Evolutionary conservation across 1,140 invertebrate species (phyloP).

Genomic region (Drosophila takahashii): DNA sequence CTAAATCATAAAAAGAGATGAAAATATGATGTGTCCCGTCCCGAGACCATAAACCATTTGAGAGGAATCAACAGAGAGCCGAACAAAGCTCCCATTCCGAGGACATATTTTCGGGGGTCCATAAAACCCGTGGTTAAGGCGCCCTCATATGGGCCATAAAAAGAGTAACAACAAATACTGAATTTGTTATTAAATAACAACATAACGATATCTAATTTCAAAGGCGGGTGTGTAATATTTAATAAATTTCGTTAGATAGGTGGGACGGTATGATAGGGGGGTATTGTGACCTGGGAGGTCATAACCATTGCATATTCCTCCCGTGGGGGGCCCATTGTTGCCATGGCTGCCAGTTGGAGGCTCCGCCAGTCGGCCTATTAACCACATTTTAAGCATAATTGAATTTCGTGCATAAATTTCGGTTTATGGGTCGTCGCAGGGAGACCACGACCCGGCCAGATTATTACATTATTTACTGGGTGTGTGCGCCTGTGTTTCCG

Average conservation of each 20-base stretch:
- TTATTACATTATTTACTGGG: conserved; percentile 82
- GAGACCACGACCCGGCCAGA: conserved; percentile 74
- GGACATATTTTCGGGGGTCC: conserved; percentile 11
- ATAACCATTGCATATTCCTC: conserved; percentile 57
- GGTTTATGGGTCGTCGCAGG: conserved; percentile 73
- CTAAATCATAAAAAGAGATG: conserved; percentile 51
- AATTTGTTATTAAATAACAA: conserved; percentile 80
- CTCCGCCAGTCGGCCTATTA: conserved; percentile 70
- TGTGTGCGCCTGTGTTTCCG: conserved; percentile 17
- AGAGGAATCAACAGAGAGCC: conserved; percentile 32
- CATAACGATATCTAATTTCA: conserved; percentile 76
- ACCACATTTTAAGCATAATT: conserved; percentile 83
- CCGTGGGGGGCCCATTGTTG: conserved; percentile 53
- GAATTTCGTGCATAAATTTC: conserved; percentile 82
- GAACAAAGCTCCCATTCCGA: conserved; percentile 7
- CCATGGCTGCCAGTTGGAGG: conserved; percentile 44
- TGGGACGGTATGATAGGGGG: too few species aligned
- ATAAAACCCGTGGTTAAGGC: conserved; percentile 34
- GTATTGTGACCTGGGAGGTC: conserved; percentile 12
- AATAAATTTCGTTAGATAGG: conserved; percentile 43
- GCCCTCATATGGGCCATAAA: conserved; percentile 49
- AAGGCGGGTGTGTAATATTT: conserved; percentile 47
- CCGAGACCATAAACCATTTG: conserved; percentile 40
- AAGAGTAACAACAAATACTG: conserved; percentile 52
- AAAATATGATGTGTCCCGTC: conserved; percentile 44